Percentiles rank a stretch among this genome's conserved stretches.
phyloP scores from a whole-genome alignment of 2,888 invertebrate species.

The Drepana falcataria region DNA sequence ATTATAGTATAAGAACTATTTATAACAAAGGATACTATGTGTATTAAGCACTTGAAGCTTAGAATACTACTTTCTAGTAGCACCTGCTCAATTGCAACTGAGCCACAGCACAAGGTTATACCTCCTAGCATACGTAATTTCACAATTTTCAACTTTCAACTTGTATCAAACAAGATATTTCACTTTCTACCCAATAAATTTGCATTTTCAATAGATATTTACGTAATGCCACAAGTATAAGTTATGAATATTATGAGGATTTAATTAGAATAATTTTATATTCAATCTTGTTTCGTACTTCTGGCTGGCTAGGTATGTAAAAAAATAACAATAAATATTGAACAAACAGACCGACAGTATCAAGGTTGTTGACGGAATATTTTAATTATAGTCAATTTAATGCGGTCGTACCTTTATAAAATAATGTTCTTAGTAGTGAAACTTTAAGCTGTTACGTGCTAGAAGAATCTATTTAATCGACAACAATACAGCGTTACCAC shows the following conservation, averaged over 20 bases:
- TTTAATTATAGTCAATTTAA: too few relatives aligned
- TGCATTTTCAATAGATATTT: slow-evolving; percentile 17
- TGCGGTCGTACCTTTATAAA: too few relatives aligned
- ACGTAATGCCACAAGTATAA: slow-evolving; percentile 3
- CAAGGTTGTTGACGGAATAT: too few relatives aligned
- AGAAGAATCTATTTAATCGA: too few relatives aligned
- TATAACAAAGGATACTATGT: neutral
- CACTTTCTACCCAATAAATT: slow-evolving; percentile 49
- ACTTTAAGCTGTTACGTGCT: too few relatives aligned
- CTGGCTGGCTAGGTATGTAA: too few relatives aligned
- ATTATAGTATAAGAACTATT: slow-evolving; percentile 25
- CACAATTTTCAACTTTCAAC: slow-evolving; percentile 52
- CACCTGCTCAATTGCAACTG: slow-evolving; percentile 24
- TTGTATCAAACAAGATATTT: slow-evolving; percentile 51
- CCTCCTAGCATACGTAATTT: slow-evolving; percentile 44
- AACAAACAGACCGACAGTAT: too few relatives aligned
- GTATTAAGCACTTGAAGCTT: slow-evolving; percentile 7
- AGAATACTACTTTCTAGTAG: slow-evolving; percentile 36
- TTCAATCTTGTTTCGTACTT: too few relatives aligned
- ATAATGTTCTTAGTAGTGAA: too few relatives aligned
- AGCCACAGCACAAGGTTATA: slow-evolving; percentile 36
- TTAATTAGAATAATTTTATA: neutral
- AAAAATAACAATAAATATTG: too few relatives aligned
- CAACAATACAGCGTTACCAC: too few relatives aligned
- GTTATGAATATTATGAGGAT: neutral